Evolutionary conservation across 2,888 invertebrate species (phyloP).

Genomic region (Aphodius sticticus): DNA sequence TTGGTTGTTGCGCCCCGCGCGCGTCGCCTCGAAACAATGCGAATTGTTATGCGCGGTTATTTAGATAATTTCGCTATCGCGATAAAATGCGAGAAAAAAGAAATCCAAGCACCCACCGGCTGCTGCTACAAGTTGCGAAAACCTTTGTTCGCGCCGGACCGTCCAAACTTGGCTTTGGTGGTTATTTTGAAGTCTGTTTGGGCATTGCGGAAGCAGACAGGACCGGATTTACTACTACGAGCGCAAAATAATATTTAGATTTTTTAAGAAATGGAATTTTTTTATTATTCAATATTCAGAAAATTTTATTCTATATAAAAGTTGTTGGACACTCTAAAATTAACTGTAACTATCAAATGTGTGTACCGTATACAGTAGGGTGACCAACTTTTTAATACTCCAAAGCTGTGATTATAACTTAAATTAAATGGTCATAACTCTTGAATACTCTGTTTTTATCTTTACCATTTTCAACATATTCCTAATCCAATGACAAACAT

Average conservation of each 20-base stretch:
- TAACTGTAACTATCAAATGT: no score
- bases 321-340: no score
- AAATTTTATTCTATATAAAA: no score
- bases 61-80: not conserved
- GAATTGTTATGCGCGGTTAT: not conserved
- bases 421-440: no score
- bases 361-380: no score
- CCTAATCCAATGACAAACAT: no score
- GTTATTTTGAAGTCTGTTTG: not conserved
- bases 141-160: not conserved
- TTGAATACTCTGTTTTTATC: no score
- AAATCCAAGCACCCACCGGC: not conserved
- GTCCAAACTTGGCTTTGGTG: not conserved
- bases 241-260: not conserved
- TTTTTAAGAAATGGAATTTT: not conserved
- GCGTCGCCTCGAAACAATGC: not conserved
- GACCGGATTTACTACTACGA: not conserved
- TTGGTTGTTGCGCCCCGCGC: not conserved
- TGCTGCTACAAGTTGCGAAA: not conserved
- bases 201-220: not conserved
- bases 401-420: no score
- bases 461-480: no score
- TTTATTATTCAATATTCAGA: not conserved
- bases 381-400: no score
- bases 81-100: not conserved